Evolutionary conservation across 1,140 invertebrate genomes (phyloP), one percentile per base, ranked within the genome.

Genomic region (Cyphomyrmex costatus): DNA sequence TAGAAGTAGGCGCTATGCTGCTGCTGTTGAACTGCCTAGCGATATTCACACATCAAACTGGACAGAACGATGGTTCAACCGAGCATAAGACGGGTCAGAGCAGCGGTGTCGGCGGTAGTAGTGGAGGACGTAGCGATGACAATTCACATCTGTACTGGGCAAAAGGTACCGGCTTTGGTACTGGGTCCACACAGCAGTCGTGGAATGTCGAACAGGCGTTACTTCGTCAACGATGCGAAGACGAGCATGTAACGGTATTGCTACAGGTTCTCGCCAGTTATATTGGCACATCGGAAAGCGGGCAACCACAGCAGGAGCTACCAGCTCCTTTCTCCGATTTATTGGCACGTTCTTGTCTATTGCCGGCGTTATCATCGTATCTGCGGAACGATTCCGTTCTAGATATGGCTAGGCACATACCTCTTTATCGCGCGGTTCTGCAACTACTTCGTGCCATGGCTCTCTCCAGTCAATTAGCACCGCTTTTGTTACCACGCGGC

Each of bases 141-240:
- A 98, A 98, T 89, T 97, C 97, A 1, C 98, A 99, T 92, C 95
- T 98, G 85, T 99, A 99, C 94, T 99, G 98, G 98, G 98, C 98
- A 0, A 99, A 99, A 93, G 97, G 97, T 8, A 98, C 98, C 1
- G 99, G 99, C 4, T 99, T 99, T 94, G 99, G 98, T 16, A 99
- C 98, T 0, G 99, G 99, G 1, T 99, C 98, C 1, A 99, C 98
- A 2, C 97, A 98, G 78, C 98, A 99, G 92, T 98, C 98, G 42
- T 99, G 98, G 98, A 98, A 99, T 94, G 98, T 99, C 12, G 98
- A 99, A 92, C 98, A 99, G 92, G 98, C 98, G 33, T 94, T 99
- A n/a, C 93, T 98, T 68, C 96, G 98, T 14, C 98, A 99, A 93
- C 96, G 97, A 66, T 98, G 97, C 87, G 98, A 99, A 94, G 98